Base-by-base conservation (phyloP, 2,797 vertebrate species). In the Aplochiton taeniatus region DNA sequence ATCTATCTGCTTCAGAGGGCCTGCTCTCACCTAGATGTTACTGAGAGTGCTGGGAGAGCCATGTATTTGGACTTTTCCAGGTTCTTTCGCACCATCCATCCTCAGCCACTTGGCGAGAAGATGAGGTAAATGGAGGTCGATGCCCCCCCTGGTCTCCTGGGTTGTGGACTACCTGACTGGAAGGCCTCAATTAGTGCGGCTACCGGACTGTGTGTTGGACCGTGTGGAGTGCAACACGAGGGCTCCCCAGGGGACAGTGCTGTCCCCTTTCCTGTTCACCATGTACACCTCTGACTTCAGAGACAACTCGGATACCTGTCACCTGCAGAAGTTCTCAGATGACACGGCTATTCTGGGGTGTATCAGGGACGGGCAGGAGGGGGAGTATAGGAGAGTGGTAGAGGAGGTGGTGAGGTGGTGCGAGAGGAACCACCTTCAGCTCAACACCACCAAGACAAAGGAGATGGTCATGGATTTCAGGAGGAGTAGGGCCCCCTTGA, bases 241-340 rank as follows among this genome's bases (percentile, higher is more conserved):
- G 63, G n/a, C n/a, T n/a, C n/a, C n/a, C n/a, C n/a, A n/a, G n/a
- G n/a, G n/a, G n/a, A n/a, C n/a, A n/a, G n/a, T n/a, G n/a, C n/a
- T n/a, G 11, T 65, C 66, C 48, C 70, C 65, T 63, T 47, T 74
- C 72, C 72, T 75, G 45, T 52, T 65, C 66, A 76, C 65, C 46
- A 57, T 74, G 41, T 50, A n/a, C n/a, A n/a, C n/a, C n/a, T n/a
- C n/a, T n/a, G n/a, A n/a, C n/a, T n/a, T n/a, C n/a, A n/a, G n/a
- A 69, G 16, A 70, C 54, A 2, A 65, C 54, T 69, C 50, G 20
- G 58, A 19, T 48, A 45, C 31, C 20, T 58, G 58, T 41, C 52
- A 65, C 14, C 51, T 61, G 41, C 57, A 53, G 46, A 69, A 60
- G 45, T 61, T 56, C 18, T 64, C 56, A 4, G 66, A 61, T 11